These are phyloP conservation scores for Pomacea canaliculata DNA, from an alignment of 2,888 invertebrate species.

Conservation along the genomic window DNA sequence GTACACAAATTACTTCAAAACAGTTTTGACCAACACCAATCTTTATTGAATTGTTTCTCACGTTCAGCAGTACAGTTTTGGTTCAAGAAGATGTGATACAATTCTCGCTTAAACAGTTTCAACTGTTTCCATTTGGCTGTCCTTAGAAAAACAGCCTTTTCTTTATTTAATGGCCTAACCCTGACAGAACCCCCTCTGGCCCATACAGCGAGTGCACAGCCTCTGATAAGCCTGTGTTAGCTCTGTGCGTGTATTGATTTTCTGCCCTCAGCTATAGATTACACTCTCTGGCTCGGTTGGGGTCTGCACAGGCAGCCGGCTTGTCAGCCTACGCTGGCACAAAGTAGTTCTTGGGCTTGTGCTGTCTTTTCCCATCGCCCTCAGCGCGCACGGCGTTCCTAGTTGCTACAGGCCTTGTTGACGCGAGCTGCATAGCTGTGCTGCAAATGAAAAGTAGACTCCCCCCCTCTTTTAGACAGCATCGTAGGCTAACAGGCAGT, in stretches of 20 bases:
- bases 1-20: no score
- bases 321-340: conserved; percentile 27
- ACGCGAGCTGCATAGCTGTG: neutral
- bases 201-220: conserved; percentile 28
- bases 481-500: no score
- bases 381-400: neutral
- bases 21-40: no score
- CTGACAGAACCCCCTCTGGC: conserved; percentile 23
- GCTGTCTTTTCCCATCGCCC: neutral
- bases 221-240: conserved; percentile 37
- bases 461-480: no score
- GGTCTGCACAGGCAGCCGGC: conserved; percentile 30
- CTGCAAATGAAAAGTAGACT: no score
- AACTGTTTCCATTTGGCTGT: no score
- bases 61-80: no score
- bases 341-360: conserved; percentile 15
- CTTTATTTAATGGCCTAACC: conserved; percentile 14
- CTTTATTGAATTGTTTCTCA: no score
- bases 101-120: no score
- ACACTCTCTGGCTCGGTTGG: conserved; percentile 25
- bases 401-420: neutral
- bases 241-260: conserved; percentile 39
- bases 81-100: no score
- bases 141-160: neutral
- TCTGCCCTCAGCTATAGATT: conserved; percentile 39